Base-by-base conservation (phyloP, 2,113 vertebrate genomes). In the Formicarius rufipectus region DNA sequence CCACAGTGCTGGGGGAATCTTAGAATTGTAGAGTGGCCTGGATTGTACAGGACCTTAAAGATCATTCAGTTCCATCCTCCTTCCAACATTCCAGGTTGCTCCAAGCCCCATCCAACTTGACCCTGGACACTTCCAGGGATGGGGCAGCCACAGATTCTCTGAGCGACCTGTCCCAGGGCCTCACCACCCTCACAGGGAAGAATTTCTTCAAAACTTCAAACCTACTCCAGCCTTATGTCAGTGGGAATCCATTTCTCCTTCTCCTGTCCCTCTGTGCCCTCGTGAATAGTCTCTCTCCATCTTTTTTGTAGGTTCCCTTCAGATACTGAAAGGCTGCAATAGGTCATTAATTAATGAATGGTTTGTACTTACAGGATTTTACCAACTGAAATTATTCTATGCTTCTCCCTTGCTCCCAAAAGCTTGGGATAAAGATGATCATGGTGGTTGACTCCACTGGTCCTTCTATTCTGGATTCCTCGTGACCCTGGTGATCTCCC, bases 11-110 rank as follows among this genome's bases (percentile, higher is more conserved):
- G 68, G 12, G 40, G 30, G 7, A 64, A 33, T 64, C 28, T 39
- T 40, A 60, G 21, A 44, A 59, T 37, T 17, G 2, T 7, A 12
- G 68, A 39, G 39, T 24, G 8, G 19, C 11, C 67, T 60, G 33
- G 10, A 10, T 2, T 67, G 15, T 10, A 25, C 53, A 7, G 11
- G 13, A 21, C 8, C 28, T 67, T 30, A 60, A 60, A 75, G 3
- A 9, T 2, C n/a, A n/a, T n/a, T 28, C 16, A 0, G 0, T 21
- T 0, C 39, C 45, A 58, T 1, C 23, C 13, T 44, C 19, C 52
- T 67, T 0, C 56, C 74, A 40, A 47, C 1, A 0, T 8, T 44
- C 60, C 68, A 66, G 42, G 50, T 1, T 44, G 37, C 27, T 50
- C 59, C 75, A 4, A 71, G 10, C 10, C 40, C 30, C 3, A 1